phyloP scores from a whole-genome alignment of 2,888 invertebrate genomes.

The Aplocera efformata region DNA sequence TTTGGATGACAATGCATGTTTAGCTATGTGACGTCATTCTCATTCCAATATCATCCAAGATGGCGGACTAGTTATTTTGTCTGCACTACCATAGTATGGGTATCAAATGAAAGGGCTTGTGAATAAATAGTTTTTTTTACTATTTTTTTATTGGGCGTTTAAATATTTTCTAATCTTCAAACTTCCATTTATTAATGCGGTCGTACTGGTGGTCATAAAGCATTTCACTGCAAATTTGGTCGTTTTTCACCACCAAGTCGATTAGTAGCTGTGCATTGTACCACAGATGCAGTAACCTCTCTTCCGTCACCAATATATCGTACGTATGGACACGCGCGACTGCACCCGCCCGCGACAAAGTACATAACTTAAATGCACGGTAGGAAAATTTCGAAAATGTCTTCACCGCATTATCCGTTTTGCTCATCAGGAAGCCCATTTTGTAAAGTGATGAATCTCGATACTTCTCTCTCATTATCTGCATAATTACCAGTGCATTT shows the following conservation, averaged over 20 bases:
- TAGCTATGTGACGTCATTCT: no score
- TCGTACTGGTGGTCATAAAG: conserved; percentile 18
- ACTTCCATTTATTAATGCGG: conserved; percentile 35
- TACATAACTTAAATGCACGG: conserved; percentile 23
- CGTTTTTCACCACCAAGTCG: conserved; percentile 39
- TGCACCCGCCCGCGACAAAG: neutral
- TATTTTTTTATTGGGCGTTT: no score
- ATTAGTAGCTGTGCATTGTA: conserved; percentile 43
- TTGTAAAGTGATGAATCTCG: conserved; percentile 39
- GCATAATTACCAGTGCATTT: conserved; percentile 53
- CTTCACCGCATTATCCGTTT: conserved; percentile 43
- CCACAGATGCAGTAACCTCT: conserved; percentile 42
- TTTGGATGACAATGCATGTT: no score
- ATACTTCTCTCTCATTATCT: conserved; percentile 35
- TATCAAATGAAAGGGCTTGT: no score
- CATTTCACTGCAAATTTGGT: conserved; percentile 27
- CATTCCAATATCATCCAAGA: no score
- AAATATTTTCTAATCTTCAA: conserved; percentile 26
- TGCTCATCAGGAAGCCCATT: conserved; percentile 55
- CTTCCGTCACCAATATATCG: conserved; percentile 34
- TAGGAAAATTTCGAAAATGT: conserved; percentile 33
- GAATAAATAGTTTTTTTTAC: no score
- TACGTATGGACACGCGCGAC: conserved; percentile 4
- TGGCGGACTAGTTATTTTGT: no score
- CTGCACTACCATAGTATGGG: no score